Conservation (phyloP, 92 coral and sea anemone genomes). For the Ricordea florida region DNA sequence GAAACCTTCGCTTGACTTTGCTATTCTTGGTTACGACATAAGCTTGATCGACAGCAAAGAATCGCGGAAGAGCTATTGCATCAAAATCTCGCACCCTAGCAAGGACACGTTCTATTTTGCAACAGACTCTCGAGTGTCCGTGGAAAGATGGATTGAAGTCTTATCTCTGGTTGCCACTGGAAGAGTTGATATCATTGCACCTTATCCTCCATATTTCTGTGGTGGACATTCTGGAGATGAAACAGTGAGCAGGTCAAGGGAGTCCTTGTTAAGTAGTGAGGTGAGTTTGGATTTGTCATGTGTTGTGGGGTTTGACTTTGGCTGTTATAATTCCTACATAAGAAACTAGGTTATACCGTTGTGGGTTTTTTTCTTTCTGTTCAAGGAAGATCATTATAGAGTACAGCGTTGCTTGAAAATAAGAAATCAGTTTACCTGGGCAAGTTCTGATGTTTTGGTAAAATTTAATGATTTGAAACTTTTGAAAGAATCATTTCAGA, state of each 20-base stretch:
- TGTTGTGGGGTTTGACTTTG: no score
- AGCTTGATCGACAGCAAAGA: conserved; percentile 88
- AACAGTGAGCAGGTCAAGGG: conserved; percentile 51
- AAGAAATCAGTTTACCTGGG: no score
- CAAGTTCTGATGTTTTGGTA: no score
- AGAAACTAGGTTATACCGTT: background rate
- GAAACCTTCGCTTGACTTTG: conserved; percentile 70
- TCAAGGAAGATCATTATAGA: no score
- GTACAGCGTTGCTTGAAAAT: no score
- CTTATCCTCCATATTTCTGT: conserved; percentile 81
- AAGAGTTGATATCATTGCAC: conserved; percentile 80
- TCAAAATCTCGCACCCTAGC: conserved; percentile 85
- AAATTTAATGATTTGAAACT: no score
- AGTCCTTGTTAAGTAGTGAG: conserved; percentile 77
- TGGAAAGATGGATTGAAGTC: conserved; percentile 96
- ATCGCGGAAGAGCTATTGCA: conserved; percentile 77
- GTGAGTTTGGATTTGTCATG: conserved; percentile 29
- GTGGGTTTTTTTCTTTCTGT: background rate
- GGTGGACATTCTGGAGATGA: conserved; percentile 65
- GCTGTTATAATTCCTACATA: no score
- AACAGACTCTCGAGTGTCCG: conserved; percentile 87
- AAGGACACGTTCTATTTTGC: conserved; percentile 77
- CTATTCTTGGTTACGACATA: conserved; percentile 82
- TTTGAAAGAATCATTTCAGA: no score
- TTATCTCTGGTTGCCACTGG: conserved; percentile 94